Evolutionary conservation across 1,140 invertebrate species (phyloP).

Genomic region (Diachasma alloeum): DNA sequence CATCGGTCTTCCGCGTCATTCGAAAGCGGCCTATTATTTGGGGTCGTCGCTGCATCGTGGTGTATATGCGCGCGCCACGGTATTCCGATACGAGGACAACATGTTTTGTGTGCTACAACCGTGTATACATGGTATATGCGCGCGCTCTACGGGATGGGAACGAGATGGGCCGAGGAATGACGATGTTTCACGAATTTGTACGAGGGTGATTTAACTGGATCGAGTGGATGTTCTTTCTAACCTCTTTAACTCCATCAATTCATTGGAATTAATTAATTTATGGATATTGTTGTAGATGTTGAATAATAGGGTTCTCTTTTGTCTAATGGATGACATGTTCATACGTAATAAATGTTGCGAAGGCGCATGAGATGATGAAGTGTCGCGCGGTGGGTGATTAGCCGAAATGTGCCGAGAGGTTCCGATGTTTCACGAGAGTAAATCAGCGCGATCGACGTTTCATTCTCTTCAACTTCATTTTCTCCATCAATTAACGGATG

Average conservation of each 20-base stretch:
- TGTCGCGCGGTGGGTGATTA: no score
- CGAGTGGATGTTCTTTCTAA: background rate
- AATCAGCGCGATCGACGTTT: no score
- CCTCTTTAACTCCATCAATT: no score
- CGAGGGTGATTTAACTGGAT: background rate
- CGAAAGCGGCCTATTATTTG: conserved; percentile 51
- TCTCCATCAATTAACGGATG: background rate
- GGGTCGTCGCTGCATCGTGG: conserved; percentile 42
- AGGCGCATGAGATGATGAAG: no score
- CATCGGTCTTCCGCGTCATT: conserved; percentile 49
- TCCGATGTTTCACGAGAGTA: no score
- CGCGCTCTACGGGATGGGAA: conserved; percentile 12
- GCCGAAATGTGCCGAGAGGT: no score
- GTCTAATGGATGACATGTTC: no score
- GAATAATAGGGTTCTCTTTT: no score
- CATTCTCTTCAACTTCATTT: no score
- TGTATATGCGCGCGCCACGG: conserved; percentile 21
- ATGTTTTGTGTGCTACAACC: background rate
- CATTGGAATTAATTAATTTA: no score
- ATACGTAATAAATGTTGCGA: no score
- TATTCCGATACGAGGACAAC: background rate
- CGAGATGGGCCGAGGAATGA: conserved; percentile 30
- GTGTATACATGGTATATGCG: background rate
- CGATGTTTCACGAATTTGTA: conserved; percentile 31
- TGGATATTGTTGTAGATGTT: no score